phyloP scores from a whole-genome alignment of 1,140 invertebrate genomes.

The Antheraea pernyi region DNA sequence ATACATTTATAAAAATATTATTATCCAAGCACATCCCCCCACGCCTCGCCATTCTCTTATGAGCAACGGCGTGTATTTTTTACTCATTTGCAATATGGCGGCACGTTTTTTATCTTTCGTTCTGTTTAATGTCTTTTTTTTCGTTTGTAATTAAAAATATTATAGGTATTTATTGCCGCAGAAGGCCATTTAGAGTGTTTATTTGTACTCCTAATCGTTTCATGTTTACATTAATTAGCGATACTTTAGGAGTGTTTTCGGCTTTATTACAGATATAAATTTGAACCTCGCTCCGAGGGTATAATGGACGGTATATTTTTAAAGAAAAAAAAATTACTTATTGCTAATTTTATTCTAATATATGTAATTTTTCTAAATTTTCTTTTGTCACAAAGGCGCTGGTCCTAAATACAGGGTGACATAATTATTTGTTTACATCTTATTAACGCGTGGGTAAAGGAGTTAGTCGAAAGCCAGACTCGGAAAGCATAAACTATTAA shows the following conservation, averaged over 20 bases:
- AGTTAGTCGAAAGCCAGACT: too few relatives aligned
- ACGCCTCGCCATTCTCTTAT: constrained; percentile 30
- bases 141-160: constrained; percentile 71
- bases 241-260: constrained; percentile 66
- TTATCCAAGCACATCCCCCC: constrained; percentile 16
- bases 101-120: constrained; percentile 55
- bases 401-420: too few relatives aligned
- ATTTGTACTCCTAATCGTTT: constrained; percentile 68
- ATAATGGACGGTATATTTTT: background rate
- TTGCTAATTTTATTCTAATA: too few relatives aligned
- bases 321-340: background rate
- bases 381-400: too few relatives aligned
- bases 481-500: too few relatives aligned
- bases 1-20: constrained; percentile 54
- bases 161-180: constrained; percentile 75
- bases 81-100: constrained; percentile 70
- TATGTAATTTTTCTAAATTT: too few relatives aligned
- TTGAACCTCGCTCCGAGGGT: constrained; percentile 20
- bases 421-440: too few relatives aligned
- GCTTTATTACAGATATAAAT: constrained; percentile 73
- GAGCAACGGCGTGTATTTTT: constrained; percentile 35
- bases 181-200: constrained; percentile 65
- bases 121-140: constrained; percentile 68
- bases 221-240: constrained; percentile 76
- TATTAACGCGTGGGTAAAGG: too few relatives aligned